A percentile compares a stretch with the other conserved stretches of the same genome.
phyloP scores from a whole-genome alignment of 2,797 vertebrate species.

The Coregonus suidteri region DNA sequence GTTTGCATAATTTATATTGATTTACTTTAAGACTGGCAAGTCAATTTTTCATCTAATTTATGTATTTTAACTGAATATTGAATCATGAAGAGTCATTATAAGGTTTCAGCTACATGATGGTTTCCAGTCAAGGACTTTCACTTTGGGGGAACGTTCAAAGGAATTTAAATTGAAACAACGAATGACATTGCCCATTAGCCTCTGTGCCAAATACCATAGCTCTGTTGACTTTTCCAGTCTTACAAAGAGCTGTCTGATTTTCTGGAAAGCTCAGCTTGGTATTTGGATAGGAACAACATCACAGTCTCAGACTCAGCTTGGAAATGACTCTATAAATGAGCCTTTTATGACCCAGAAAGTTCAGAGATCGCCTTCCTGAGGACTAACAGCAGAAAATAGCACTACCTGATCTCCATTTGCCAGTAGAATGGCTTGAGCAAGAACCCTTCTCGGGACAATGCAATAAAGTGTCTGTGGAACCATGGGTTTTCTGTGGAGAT shows the following conservation, averaged over 20 bases:
- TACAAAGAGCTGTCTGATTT: conserved; percentile 38
- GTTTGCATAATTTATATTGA: not conserved
- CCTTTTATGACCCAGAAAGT: conserved; percentile 50
- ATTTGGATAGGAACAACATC: conserved; percentile 65
- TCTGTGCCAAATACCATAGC: conserved; percentile 39
- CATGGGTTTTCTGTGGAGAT: not conserved
- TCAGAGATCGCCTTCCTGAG: conserved; percentile 35
- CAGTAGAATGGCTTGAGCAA: not conserved
- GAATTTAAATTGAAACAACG: conserved; percentile 43
- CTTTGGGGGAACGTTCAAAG: conserved; percentile 34
- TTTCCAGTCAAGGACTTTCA: conserved; percentile 35
- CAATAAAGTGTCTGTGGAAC: conserved; percentile 16
- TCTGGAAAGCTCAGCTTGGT: conserved; percentile 46
- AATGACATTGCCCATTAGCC: conserved; percentile 32
- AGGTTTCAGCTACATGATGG: conserved; percentile 4
- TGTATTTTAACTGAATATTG: not conserved
- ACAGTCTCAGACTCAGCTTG: conserved; percentile 43
- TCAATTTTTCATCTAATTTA: not conserved
- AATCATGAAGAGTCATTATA: not conserved
- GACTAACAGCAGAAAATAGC: conserved; percentile 17
- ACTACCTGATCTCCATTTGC: conserved; percentile 18
- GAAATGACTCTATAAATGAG: conserved; percentile 48
- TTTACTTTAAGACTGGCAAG: not conserved
- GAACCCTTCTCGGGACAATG: conserved; percentile 9
- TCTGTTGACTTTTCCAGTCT: conserved; percentile 54